These are phyloP conservation scores for Antheraea yamamai DNA, from an alignment of 2,888 invertebrate species.

Conservation along the genomic window DNA sequence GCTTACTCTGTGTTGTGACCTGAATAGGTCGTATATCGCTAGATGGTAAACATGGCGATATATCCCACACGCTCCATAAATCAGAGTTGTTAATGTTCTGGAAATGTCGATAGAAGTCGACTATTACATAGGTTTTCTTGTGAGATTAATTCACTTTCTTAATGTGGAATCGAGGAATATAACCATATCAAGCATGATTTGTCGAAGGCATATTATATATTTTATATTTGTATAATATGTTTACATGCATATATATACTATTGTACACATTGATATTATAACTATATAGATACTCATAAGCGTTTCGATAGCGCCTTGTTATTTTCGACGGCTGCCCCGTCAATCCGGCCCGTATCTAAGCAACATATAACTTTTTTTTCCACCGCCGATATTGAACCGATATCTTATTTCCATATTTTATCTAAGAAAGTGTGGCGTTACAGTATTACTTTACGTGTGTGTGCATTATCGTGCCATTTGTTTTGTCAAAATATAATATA, in stretches of 20 bases:
- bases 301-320: no score
- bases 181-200: background rate
- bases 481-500: no score
- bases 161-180: background rate
- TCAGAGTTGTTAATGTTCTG: conserved; percentile 7
- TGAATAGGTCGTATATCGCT: conserved; percentile 11
- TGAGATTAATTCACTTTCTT: background rate
- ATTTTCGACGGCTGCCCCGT: no score
- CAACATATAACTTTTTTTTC: no score
- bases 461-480: no score
- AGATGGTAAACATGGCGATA: conserved; percentile 7
- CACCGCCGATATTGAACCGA: no score
- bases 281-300: no score
- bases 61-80: conserved; percentile 8
- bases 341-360: no score
- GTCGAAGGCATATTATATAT: background rate
- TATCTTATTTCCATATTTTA: no score
- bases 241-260: background rate
- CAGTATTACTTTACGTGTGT: no score
- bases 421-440: no score
- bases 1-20: conserved; percentile 9
- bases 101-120: conserved; percentile 10
- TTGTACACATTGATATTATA: no score
- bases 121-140: conserved; percentile 3
- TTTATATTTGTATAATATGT: background rate